These are phyloP conservation scores for Amphiprion percula DNA, from an alignment of 2,113 vertebrate genomes.

Conservation along the genomic window DNA sequence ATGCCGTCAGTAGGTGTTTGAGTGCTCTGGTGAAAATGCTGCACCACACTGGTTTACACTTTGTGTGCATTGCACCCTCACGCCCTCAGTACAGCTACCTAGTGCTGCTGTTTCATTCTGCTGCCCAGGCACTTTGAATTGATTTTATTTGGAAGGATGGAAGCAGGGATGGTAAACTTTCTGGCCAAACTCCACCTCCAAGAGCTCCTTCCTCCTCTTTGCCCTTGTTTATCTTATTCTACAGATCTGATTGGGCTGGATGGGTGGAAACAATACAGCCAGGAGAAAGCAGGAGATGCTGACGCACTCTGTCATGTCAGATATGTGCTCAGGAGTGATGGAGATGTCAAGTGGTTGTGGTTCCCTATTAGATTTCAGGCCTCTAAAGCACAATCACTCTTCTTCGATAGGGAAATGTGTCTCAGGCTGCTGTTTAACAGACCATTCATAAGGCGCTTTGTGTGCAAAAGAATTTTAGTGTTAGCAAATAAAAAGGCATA, in stretches of 20 bases:
- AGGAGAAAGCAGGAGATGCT: conserved; percentile 43
- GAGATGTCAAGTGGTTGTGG: conserved; percentile 24
- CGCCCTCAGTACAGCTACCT: conserved; percentile 19
- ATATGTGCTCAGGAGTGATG: conserved; percentile 29
- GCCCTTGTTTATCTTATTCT: conserved; percentile 42
- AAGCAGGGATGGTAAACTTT: conserved; percentile 21
- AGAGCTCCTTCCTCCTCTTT: conserved; percentile 19
- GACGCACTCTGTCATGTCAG: conserved; percentile 46
- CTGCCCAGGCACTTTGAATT: conserved; percentile 57
- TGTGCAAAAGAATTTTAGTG: neutral
- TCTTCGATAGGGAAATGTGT: conserved; percentile 3
- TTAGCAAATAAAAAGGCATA: neutral
- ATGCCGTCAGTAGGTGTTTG: conserved; percentile 7
- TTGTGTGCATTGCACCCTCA: conserved; percentile 45
- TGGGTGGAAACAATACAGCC: conserved; percentile 41
- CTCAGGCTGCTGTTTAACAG: neutral
- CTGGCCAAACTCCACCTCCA: conserved; percentile 43
- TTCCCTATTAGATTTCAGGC: conserved; percentile 7
- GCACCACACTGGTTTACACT: conserved; percentile 40
- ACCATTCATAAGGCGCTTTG: neutral
- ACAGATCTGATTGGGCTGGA: conserved; percentile 37
- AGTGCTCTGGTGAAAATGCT: conserved; percentile 20
- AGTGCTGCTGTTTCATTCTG: conserved; percentile 55
- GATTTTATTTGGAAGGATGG: conserved; percentile 55
- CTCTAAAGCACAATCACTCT: conserved; percentile 11